These are phyloP conservation scores for Otocyon megalotis DNA, from an alignment of 2,113 vertebrate species.

Conservation along the genomic window DNA sequence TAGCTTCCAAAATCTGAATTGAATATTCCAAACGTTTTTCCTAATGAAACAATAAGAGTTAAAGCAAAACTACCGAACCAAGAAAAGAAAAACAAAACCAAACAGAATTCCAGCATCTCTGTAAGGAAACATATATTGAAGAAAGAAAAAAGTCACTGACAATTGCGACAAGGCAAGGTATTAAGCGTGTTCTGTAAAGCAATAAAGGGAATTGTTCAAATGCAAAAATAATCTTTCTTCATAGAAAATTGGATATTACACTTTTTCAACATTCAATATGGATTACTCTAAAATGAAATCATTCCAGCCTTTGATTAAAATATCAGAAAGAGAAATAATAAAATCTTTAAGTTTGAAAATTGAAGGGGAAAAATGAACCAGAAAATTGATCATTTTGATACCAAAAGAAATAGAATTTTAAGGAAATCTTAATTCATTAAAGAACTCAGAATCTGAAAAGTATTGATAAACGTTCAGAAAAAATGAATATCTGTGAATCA, in stretches of 20 bases:
- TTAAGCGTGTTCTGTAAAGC: background rate
- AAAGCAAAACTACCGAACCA: background rate
- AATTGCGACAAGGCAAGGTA: background rate
- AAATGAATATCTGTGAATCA: slow-evolving; percentile 45
- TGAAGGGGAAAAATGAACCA: background rate
- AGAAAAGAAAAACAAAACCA: background rate
- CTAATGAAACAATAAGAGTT: background rate
- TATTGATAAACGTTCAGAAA: slow-evolving; percentile 51
- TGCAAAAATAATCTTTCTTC: background rate
- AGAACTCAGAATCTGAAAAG: background rate
- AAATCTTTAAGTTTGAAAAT: slow-evolving; percentile 1
- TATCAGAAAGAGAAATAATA: background rate
- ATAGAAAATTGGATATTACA: background rate
- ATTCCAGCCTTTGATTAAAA: slow-evolving; percentile 41
- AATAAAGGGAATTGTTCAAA: background rate
- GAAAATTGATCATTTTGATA: slow-evolving; percentile 55
- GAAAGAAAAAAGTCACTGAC: background rate
- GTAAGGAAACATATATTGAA: background rate
- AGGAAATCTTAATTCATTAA: slow-evolving; percentile 50
- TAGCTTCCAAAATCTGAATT: background rate
- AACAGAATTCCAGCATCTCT: background rate
- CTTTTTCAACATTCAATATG: slow-evolving; percentile 31
- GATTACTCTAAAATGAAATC: slow-evolving; percentile 13
- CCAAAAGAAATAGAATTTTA: slow-evolving; percentile 49
- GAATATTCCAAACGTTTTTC: background rate